phyloP scores from a whole-genome alignment of 35 echinoderm and acorn worm species.

The Eucidaris tribuloides region DNA sequence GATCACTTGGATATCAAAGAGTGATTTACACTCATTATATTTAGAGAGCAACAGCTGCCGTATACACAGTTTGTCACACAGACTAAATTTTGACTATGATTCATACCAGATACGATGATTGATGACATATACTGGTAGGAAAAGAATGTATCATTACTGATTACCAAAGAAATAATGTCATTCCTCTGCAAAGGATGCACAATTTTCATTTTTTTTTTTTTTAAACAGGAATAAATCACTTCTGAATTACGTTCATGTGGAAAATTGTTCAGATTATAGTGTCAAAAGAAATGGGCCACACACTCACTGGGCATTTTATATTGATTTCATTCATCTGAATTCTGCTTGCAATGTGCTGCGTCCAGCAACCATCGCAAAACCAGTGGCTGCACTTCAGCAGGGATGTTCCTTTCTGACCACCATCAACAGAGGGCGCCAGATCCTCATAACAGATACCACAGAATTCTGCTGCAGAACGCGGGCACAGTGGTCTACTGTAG shows the following conservation, averaged over 20 bases:
- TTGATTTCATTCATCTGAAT: conserved; percentile 42
- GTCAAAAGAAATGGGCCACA: not conserved
- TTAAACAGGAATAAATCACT: not conserved
- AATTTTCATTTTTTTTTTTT: not conserved
- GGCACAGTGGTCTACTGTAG: too few species aligned
- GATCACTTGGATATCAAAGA: too few species aligned
- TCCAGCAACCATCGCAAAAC: conserved; percentile 76
- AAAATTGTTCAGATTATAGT: not conserved
- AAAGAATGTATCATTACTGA: too few species aligned
- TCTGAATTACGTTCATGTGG: not conserved
- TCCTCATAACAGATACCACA: conserved; percentile 64
- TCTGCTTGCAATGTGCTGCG: conserved; percentile 42
- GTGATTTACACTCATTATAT: too few species aligned
- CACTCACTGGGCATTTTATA: conserved; percentile 68
- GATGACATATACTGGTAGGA: too few species aligned
- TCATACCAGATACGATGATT: too few species aligned
- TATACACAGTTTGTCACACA: too few species aligned
- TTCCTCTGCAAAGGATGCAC: too few species aligned
- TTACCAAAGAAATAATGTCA: not conserved
- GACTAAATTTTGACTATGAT: too few species aligned
- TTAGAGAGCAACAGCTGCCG: too few species aligned
- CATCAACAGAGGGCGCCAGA: not conserved
- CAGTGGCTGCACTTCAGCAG: conserved; percentile 49
- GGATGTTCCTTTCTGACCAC: conserved; percentile 11
- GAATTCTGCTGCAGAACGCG: too few species aligned